These are phyloP conservation scores for Trachymyrmex septentrionalis DNA, from an alignment of 1,140 invertebrate species.

Conservation along the genomic window DNA sequence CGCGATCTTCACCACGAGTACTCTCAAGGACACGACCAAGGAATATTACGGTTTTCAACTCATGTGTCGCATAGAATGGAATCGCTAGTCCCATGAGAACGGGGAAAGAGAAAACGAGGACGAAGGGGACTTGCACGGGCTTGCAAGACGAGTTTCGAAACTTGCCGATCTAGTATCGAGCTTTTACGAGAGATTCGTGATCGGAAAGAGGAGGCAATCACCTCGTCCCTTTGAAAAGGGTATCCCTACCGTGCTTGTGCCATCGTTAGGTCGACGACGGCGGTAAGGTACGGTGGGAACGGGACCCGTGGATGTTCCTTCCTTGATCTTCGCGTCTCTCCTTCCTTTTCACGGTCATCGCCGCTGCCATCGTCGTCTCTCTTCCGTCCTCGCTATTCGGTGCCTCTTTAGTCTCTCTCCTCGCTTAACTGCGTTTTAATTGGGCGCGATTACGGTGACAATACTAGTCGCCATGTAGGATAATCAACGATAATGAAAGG, in stretches of 20 bases:
- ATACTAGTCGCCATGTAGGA: constrained; percentile 69
- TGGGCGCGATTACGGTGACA: constrained; percentile 80
- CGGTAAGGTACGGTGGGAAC: constrained; percentile 76
- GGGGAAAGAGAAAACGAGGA: constrained; percentile 16
- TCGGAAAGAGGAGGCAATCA: constrained; percentile 73
- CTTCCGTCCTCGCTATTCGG: not conserved
- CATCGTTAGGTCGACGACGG: constrained; percentile 78
- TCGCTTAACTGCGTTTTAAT: constrained; percentile 81
- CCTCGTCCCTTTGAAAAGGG: constrained; percentile 61
- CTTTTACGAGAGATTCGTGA: constrained; percentile 76
- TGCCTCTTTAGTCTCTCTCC: constrained; percentile 39
- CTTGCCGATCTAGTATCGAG: constrained; percentile 66
- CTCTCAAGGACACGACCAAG: constrained; percentile 63
- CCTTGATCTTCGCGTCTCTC: not conserved
- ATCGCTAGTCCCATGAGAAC: constrained; percentile 66
- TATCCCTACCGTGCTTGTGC: constrained; percentile 61
- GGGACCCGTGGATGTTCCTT: constrained; percentile 46
- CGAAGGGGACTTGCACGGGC: too few relatives aligned
- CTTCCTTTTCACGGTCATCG: not conserved
- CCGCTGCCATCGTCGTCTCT: not conserved
- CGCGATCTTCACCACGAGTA: not conserved
- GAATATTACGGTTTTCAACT: constrained; percentile 74
- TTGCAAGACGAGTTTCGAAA: constrained; percentile 52
- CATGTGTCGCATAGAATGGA: constrained; percentile 64
- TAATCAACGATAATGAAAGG: constrained; percentile 71